Conservation (phyloP, 2,113 vertebrate species). For the Apteryx mantelli region DNA sequence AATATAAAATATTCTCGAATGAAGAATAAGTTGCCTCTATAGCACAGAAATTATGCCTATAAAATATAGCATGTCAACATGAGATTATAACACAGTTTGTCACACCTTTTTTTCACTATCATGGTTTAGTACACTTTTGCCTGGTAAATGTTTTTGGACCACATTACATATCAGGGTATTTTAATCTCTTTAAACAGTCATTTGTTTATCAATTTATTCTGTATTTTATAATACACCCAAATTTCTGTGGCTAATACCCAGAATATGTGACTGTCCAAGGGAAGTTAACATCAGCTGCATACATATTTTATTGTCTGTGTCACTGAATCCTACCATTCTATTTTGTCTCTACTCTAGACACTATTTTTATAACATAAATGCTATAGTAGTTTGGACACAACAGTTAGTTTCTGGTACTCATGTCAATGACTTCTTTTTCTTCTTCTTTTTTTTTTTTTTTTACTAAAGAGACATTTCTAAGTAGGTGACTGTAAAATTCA, state of each 20-base stretch:
- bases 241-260: neutral
- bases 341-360: neutral
- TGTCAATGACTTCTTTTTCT: neutral
- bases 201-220: neutral
- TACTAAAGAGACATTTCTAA: neutral
- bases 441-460: neutral
- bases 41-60: neutral
- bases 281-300: neutral
- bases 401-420: neutral
- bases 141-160: neutral
- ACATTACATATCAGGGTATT: neutral
- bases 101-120: neutral
- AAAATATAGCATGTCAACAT: neutral
- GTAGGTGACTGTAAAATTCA: neutral
- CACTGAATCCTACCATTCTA: neutral
- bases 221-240: neutral
- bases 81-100: neutral
- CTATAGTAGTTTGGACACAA: neutral
- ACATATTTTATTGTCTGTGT: neutral
- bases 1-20: neutral
- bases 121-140: neutral
- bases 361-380: too few relatives aligned
- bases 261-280: neutral
- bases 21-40: neutral
- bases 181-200: neutral